Evolutionary conservation across 2,888 invertebrate species (phyloP).

Genomic region (Lepidochitona cinerea): DNA sequence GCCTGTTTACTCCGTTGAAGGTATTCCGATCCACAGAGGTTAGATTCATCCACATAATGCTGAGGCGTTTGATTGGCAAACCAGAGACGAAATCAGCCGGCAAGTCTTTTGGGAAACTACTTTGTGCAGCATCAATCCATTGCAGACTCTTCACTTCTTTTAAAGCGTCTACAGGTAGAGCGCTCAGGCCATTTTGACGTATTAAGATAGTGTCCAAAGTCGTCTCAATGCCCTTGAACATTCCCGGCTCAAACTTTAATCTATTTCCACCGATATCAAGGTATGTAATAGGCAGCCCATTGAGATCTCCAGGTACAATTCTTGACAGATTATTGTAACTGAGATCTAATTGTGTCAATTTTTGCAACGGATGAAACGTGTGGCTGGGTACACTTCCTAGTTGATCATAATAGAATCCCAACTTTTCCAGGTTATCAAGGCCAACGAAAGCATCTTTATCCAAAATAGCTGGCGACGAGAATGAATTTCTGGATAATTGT

Average conservation of each 20-base stretch:
- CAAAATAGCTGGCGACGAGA: not conserved
- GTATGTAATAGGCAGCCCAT: not conserved
- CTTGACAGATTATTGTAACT: not conserved
- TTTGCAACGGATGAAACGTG: not conserved
- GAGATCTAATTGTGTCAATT: not conserved
- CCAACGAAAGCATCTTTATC: not conserved
- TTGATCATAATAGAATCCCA: not conserved
- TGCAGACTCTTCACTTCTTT: not conserved
- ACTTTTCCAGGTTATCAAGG: not conserved
- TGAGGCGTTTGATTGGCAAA: not conserved
- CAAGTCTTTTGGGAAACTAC: not conserved
- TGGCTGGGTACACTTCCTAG: not conserved
- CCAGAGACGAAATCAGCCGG: not conserved
- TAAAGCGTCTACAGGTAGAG: not conserved
- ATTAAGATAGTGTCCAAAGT: not conserved
- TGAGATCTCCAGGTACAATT: not conserved
- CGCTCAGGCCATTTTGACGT: not conserved
- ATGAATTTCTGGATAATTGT: not conserved
- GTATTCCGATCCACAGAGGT: not conserved
- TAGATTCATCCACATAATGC: constrained; percentile 1
- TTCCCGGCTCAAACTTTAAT: not conserved
- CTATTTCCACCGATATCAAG: not conserved
- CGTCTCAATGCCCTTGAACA: not conserved
- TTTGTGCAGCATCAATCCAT: constrained; percentile 9
- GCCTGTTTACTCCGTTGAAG: not conserved